A percentile compares a stretch with the other conserved stretches of the same genome.
Conservation (phyloP, 2,797 vertebrate species). For the Myoxocephalus aenaeus region DNA sequence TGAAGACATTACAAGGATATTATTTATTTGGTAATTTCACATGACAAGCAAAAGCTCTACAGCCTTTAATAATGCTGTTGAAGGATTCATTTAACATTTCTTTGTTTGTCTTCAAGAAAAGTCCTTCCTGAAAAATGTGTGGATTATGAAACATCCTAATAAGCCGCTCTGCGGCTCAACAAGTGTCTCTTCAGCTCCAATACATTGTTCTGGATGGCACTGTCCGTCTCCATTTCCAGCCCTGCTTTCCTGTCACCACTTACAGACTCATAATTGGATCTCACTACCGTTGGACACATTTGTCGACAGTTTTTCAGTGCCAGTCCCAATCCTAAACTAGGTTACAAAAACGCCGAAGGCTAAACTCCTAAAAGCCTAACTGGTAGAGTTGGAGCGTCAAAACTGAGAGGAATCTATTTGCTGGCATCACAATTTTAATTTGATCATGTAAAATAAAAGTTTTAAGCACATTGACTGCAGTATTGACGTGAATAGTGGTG, state of each 20-base stretch:
- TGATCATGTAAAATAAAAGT: not conserved
- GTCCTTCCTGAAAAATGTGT: not conserved
- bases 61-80: not conserved
- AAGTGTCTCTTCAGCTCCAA: slow-evolving; percentile 41
- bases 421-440: not conserved
- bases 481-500: not conserved
- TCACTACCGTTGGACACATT: slow-evolving; percentile 14
- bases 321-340: slow-evolving; percentile 45
- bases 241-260: slow-evolving; percentile 8
- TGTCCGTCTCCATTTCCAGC: slow-evolving; percentile 9
- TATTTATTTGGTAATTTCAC: not conserved
- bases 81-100: not conserved
- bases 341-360: slow-evolving; percentile 46
- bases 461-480: not conserved
- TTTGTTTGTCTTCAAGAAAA: not conserved
- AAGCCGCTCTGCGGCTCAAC: slow-evolving; percentile 21
- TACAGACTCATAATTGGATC: slow-evolving; percentile 28
- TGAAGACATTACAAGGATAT: not conserved
- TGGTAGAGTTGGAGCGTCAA: slow-evolving; percentile 1
- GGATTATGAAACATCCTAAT: not conserved
- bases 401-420: slow-evolving; percentile 15
- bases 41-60: not conserved
- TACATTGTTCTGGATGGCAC: not conserved
- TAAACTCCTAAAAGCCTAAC: slow-evolving; percentile 34
- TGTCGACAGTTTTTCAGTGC: slow-evolving; percentile 28